Evolutionary conservation across 1,140 invertebrate genomes (phyloP).

Genomic region (Hermetia illucens): DNA sequence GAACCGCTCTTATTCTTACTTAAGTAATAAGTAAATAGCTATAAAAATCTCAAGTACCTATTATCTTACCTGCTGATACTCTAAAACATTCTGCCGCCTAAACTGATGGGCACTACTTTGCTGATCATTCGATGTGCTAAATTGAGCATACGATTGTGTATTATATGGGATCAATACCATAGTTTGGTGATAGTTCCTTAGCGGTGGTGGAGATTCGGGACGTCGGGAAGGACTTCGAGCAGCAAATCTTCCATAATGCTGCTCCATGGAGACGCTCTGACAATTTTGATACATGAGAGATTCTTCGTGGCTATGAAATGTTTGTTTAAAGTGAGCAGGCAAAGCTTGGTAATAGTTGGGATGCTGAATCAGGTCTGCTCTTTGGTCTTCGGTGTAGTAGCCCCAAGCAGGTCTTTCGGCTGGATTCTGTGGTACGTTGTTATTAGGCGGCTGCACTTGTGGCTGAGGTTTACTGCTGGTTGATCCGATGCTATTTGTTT

Average conservation of each 20-base stretch:
- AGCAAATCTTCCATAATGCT: conserved; percentile 26
- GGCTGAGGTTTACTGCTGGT: too few species aligned
- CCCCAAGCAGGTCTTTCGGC: too few species aligned
- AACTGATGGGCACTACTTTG: conserved; percentile 22
- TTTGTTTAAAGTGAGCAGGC: conserved; percentile 30
- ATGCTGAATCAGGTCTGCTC: conserved; percentile 12
- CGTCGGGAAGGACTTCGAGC: conserved; percentile 32
- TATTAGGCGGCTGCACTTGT: too few species aligned
- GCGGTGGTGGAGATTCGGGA: conserved; percentile 48
- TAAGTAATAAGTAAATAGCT: too few species aligned
- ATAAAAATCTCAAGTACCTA: too few species aligned
- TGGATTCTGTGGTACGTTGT: too few species aligned
- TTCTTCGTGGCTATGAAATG: conserved; percentile 18
- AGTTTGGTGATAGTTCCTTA: conserved; percentile 48
- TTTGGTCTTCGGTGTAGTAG: too few species aligned
- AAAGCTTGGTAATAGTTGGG: conserved; percentile 35
- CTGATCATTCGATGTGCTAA: conserved; percentile 22
- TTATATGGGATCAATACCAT: conserved; percentile 66
- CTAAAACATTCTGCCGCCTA: conserved; percentile 23
- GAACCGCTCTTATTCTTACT: too few species aligned
- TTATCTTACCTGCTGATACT: conserved; percentile 29
- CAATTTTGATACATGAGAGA: conserved; percentile 26
- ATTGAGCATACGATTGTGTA: conserved; percentile 30
- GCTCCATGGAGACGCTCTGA: conserved; percentile 21
- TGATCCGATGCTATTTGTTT: too few species aligned